A percentile compares a stretch with the other conserved stretches of the same genome.
Evolutionary conservation across 2,888 invertebrate genomes (phyloP).

Genomic region (Clanis bilineata): DNA sequence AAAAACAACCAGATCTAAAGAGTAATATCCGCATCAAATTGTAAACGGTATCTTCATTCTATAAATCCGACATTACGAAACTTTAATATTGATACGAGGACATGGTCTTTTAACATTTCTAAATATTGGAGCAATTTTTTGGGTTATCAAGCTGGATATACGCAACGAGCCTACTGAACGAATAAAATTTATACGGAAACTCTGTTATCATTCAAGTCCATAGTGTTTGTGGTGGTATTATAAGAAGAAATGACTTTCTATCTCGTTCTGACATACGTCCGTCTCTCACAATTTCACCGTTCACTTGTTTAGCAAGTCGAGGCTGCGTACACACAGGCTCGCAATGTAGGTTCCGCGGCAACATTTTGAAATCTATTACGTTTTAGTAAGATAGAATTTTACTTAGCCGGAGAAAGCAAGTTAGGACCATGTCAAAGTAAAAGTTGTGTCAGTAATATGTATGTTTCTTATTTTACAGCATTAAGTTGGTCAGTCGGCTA

Average conservation of each 20-base stretch:
- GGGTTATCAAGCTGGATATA: too few species aligned
- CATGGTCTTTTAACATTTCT: too few species aligned
- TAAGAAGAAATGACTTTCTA: conserved; percentile 62
- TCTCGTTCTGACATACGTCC: conserved; percentile 59
- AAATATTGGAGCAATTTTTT: too few species aligned
- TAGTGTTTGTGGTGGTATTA: conserved; percentile 42
- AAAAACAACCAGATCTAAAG: too few species aligned
- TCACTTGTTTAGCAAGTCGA: conserved; percentile 78
- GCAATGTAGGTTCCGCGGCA: conserved; percentile 24
- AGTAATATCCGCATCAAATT: too few species aligned
- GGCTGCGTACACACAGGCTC: conserved; percentile 33
- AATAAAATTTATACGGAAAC: background rate
- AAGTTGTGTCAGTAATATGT: conserved; percentile 61
- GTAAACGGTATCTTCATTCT: too few species aligned
- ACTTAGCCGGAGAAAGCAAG: conserved; percentile 36
- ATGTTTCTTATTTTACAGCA: conserved; percentile 79
- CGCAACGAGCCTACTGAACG: too few species aligned
- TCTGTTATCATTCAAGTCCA: conserved; percentile 26
- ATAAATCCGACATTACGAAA: too few species aligned
- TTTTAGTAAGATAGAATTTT: background rate
- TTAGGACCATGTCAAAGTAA: conserved; percentile 52
- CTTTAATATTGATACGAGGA: too few species aligned
- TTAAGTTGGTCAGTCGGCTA: conserved; percentile 81
- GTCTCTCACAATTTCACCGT: conserved; percentile 80
- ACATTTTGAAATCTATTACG: background rate